phyloP scores from a whole-genome alignment of 2,888 invertebrate genomes.

The Epinotia bilunana region DNA sequence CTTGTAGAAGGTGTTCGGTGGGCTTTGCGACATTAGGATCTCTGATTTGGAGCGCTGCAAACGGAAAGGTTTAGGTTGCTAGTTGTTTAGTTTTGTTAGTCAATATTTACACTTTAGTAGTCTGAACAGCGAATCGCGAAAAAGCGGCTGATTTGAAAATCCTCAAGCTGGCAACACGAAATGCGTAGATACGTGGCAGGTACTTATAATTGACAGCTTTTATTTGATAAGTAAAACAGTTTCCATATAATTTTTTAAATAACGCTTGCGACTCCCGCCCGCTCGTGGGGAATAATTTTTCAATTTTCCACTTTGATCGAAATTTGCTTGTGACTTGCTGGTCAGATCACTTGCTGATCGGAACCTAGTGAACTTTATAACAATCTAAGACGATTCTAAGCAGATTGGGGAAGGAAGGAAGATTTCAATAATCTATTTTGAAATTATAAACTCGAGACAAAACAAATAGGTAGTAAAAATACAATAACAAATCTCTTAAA shows the following conservation, averaged over 20 bases:
- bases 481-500: too few relatives aligned
- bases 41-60: slow-evolving; percentile 80
- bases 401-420: too few relatives aligned
- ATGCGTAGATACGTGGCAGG: not conserved
- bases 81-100: slow-evolving; percentile 20
- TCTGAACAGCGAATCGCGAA: not conserved
- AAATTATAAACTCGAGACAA: too few relatives aligned
- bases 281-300: too few relatives aligned
- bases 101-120: not conserved
- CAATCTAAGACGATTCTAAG: not conserved
- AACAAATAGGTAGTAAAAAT: too few relatives aligned
- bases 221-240: too few relatives aligned
- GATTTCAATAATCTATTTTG: too few relatives aligned
- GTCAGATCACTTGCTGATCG: not conserved
- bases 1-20: slow-evolving; percentile 62
- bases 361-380: not conserved
- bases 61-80: slow-evolving; percentile 40
- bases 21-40: slow-evolving; percentile 74
- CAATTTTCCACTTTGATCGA: too few relatives aligned
- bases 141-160: not conserved
- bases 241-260: too few relatives aligned
- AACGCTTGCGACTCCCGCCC: too few relatives aligned
- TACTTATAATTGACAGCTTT: too few relatives aligned
- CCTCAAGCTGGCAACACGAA: not conserved
- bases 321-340: not conserved